Percentiles rank a stretch among this genome's conserved stretches.
Evolutionary conservation across 2,797 vertebrate species (phyloP).

Genomic region (Myotis daubentonii): DNA sequence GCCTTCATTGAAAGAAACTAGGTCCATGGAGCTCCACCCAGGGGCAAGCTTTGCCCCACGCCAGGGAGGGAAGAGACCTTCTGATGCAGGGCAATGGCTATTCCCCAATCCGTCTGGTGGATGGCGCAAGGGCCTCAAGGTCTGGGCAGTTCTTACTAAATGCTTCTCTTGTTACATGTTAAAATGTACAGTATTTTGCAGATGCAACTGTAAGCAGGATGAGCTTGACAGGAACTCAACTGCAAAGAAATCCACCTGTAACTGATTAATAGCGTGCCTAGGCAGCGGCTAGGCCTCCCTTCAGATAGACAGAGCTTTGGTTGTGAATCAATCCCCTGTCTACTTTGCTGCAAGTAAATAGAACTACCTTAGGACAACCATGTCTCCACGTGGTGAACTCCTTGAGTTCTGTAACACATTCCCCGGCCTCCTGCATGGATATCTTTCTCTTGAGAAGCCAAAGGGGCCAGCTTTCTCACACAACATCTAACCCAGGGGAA

Average conservation of each 20-base stretch:
- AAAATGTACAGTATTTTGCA: not conserved
- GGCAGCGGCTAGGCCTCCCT: not conserved
- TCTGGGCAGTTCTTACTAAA: not conserved
- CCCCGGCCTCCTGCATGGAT: fast-evolving
- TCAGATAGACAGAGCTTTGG: not conserved
- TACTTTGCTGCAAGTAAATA: not conserved
- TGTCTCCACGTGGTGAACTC: not conserved
- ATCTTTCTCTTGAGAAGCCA: not conserved
- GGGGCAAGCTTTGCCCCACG: not conserved
- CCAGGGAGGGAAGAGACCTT: too few species aligned
- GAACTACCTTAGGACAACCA: not conserved
- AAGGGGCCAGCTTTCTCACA: not conserved
- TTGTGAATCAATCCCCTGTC: not conserved
- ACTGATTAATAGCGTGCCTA: too few species aligned
- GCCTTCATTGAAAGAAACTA: not conserved
- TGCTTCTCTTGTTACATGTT: not conserved
- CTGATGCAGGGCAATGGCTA: not conserved
- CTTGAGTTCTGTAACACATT: not conserved
- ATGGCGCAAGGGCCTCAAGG: not conserved
- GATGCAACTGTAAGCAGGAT: not conserved
- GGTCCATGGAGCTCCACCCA: not conserved
- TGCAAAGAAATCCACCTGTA: not conserved
- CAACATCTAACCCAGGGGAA: not conserved
- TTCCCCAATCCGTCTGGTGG: not conserved
- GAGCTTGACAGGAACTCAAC: not conserved